Evolutionary conservation across 2,797 vertebrate species (phyloP), one percentile per base, ranked within the genome.

Genomic region (Pantherophis alleghaniensis): DNA sequence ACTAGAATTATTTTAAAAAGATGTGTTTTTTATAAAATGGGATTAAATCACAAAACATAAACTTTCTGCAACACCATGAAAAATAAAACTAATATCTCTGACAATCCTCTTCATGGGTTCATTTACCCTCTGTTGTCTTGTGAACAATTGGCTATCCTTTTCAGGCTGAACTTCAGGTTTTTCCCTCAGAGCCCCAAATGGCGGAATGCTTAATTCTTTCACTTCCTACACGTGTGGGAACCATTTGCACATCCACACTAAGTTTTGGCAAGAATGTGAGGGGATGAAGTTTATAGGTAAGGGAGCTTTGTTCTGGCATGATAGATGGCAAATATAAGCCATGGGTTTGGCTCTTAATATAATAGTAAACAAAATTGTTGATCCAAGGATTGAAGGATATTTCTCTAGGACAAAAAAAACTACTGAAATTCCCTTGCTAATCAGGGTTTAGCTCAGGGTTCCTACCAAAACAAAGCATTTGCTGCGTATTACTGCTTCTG

Each of bases 371-470:
- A 42, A 74, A 10, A 32, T 20, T 24, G 55, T 16, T 22, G 0
- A 61, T 88, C 94, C 93, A 24, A 79, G 93, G 89, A 22, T 5
- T 12, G 95, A 37, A 32, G 51, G 94, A 92, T 91, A 91, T 95
- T 91, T 94, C 89, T 91, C 9, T 0, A 0, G 93, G 94, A 95
- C 56, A 63, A 28, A 69, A 11, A 95, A 56, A 88, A 47, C 47
- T 2, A 28, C 60, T 95, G 93, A 95, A 92, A 95, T 95, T 95
- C 92, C 92, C 92, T 90, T 91, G 86, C 83, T 90, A 61, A 83
- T 53, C 91, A 86, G 57, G 59, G 14, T 16, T 18, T 42, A 6
- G 2, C 91, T 69, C 94, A 91, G 93, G 69, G 60, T 89, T 28
- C 86, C 93, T 86, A 37, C 88, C 94, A 91, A 60, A 95, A 90